A percentile compares a stretch with the other conserved stretches of the same genome.
Conservation (phyloP, 2,113 vertebrate species). For the Xerus inauris region DNA sequence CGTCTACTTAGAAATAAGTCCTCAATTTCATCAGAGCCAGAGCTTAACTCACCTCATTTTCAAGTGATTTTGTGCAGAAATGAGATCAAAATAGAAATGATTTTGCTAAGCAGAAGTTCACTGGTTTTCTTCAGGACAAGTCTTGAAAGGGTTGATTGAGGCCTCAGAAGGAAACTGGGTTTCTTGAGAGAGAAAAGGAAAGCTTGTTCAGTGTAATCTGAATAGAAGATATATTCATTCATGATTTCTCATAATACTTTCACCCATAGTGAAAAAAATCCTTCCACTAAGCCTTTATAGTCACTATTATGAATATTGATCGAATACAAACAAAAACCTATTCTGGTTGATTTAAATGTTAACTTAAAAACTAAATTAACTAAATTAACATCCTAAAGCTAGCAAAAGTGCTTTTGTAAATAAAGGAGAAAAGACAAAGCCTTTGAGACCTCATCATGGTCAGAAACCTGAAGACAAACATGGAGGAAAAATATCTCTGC, state of each 20-base stretch:
- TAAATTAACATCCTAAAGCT: background rate
- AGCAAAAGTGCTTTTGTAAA: slow-evolving; percentile 17
- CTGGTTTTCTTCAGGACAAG: background rate
- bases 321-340: background rate
- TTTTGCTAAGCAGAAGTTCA: slow-evolving; percentile 33
- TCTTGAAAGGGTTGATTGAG: background rate
- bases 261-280: background rate
- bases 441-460: background rate
- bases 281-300: background rate
- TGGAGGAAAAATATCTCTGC: background rate
- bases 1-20: slow-evolving; percentile 28
- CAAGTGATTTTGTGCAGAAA: slow-evolving; percentile 51
- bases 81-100: slow-evolving; percentile 42
- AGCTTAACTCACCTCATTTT: slow-evolving; percentile 5
- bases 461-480: background rate
- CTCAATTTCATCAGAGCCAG: background rate
- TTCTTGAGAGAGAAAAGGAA: background rate
- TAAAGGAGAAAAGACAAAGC: background rate
- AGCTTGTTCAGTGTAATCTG: background rate
- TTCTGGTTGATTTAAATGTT: background rate
- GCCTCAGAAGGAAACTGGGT: background rate
- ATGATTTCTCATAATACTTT: slow-evolving; percentile 34
- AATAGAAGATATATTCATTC: background rate
- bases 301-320: background rate
- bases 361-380: background rate